phyloP scores from a whole-genome alignment of 2,888 invertebrate genomes.

The Scaptomyza flava region DNA sequence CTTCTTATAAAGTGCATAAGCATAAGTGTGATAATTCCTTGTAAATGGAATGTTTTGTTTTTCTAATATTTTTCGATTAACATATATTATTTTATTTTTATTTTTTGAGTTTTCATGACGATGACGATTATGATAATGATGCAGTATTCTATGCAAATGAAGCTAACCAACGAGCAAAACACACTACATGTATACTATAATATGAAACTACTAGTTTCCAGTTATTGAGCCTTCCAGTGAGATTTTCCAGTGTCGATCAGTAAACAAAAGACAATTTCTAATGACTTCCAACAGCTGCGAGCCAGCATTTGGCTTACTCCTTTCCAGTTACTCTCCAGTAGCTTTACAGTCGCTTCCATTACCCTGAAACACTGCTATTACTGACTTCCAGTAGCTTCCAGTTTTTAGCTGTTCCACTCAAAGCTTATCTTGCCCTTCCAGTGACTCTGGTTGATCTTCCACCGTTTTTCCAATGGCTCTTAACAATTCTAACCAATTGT shows the following conservation, averaged over 20 bases:
- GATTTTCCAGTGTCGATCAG: neutral
- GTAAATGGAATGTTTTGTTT: slow-evolving; percentile 40
- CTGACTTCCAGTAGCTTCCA: neutral
- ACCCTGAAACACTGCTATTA: neutral
- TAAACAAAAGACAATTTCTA: neutral
- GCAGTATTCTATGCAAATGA: slow-evolving; percentile 39
- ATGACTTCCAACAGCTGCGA: neutral
- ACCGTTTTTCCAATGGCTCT: slow-evolving; percentile 27
- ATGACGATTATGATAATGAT: slow-evolving; percentile 4
- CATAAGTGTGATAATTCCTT: slow-evolving; percentile 70
- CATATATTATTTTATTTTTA: neutral
- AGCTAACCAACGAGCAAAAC: slow-evolving; percentile 14
- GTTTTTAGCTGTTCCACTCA: neutral
- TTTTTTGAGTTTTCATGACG: slow-evolving; percentile 37
- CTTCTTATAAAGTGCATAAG: slow-evolving; percentile 46
- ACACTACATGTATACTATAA: slow-evolving; percentile 3
- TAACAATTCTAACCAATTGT: slow-evolving; percentile 18
- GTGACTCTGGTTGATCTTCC: neutral
- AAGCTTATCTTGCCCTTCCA: neutral
- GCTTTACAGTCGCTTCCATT: no score
- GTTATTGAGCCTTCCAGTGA: slow-evolving; percentile 1
- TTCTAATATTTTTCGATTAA: neutral
- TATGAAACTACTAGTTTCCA: neutral
- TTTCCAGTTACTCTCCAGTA: no score
- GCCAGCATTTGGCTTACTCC: no score